Evolutionary conservation across 1,140 invertebrate species (phyloP), one percentile per base, ranked within the genome.

Genomic region (Trinorchestia longiramus): DNA sequence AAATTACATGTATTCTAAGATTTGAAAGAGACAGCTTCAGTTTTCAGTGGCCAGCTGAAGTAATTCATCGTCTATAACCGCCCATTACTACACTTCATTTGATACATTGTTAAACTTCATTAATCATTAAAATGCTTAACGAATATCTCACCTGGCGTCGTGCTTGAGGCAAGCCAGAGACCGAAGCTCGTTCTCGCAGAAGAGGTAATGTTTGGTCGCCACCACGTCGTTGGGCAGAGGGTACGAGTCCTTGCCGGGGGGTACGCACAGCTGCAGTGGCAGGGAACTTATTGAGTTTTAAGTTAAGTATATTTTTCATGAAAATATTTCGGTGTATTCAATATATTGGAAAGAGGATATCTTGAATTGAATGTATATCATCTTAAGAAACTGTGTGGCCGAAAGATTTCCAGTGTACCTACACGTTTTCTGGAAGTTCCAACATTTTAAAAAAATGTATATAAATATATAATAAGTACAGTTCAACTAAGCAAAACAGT

Each of bases 141-240:
- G 62, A 19, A 3, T 41, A 41, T 28, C 92, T 44, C 40, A 94
- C 92, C 92, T 94, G 92, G 92, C 92, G 19, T 94, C 92, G 40
- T 94, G 43, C 92, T 94, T 94, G 92, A 94, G 92, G 92, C 92
- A 94, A 11, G 92, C 92, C 41, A 45, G 44, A 43, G 44, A 45
- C 43, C 92, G 92, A 17, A 94, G 92, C 44, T 94, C 43, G 92
- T 94, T 44, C 92, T 94, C 92, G 92, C 92, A 94, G 92, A 94
- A 94, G 92, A 94, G 92, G 43, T 94, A 94, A 47, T 94, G 92
- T 45, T 94, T 94, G 92, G 92, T 47, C 11, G 92, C 44, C 8
- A 94, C 44, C 44, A 94, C 92, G 36, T 94, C 92, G 43, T 94
- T 94, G 44, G 92, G 92, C 43, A 94, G 8, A 4, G 92, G 92